These are phyloP conservation scores for Pegoplata infirma DNA, from an alignment of 2,888 invertebrate genomes.

Conservation along the genomic window DNA sequence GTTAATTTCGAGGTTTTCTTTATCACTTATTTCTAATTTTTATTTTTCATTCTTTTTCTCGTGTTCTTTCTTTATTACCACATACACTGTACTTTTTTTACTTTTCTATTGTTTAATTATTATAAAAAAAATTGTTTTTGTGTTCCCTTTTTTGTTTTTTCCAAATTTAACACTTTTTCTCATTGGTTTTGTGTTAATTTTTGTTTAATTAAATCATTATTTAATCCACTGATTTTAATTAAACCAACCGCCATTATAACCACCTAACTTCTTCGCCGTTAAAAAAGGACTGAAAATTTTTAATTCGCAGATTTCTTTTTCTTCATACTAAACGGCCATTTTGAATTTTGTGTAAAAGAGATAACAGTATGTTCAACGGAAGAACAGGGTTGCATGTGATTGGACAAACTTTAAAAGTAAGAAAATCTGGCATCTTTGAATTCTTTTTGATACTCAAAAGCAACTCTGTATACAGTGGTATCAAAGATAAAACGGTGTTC, in stretches of 20 bases:
- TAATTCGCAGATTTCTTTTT: slow-evolving; percentile 53
- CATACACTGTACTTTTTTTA: slow-evolving; percentile 60
- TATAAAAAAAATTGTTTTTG: slow-evolving; percentile 19
- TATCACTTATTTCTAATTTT: slow-evolving; percentile 46
- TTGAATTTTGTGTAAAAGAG: slow-evolving; percentile 43
- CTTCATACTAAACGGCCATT: slow-evolving; percentile 47
- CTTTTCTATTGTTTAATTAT: slow-evolving; percentile 22
- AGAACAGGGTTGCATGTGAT: too few species aligned
- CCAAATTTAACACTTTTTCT: slow-evolving; percentile 2
- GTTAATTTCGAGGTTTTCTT: slow-evolving; percentile 32
- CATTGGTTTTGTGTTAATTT: slow-evolving; percentile 40
- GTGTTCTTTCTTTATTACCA: slow-evolving; percentile 56
- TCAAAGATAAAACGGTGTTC: too few species aligned
- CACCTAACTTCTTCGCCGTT: slow-evolving; percentile 55
- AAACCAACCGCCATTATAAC: slow-evolving; percentile 54
- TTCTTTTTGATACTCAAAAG: too few species aligned
- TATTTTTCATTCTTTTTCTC: slow-evolving; percentile 15
- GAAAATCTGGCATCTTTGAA: too few species aligned
- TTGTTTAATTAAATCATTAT: slow-evolving; percentile 54
- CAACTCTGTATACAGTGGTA: too few species aligned
- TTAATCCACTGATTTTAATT: slow-evolving; percentile 28
- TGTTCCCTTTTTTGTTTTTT: slow-evolving; percentile 26
- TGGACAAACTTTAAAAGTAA: too few species aligned
- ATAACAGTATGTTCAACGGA: too few species aligned
- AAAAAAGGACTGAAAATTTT: slow-evolving; percentile 61